Percentiles rank a stretch among this genome's conserved stretches.
phyloP scores from a whole-genome alignment of 2,888 invertebrate genomes.

The Campoplex capitator region DNA sequence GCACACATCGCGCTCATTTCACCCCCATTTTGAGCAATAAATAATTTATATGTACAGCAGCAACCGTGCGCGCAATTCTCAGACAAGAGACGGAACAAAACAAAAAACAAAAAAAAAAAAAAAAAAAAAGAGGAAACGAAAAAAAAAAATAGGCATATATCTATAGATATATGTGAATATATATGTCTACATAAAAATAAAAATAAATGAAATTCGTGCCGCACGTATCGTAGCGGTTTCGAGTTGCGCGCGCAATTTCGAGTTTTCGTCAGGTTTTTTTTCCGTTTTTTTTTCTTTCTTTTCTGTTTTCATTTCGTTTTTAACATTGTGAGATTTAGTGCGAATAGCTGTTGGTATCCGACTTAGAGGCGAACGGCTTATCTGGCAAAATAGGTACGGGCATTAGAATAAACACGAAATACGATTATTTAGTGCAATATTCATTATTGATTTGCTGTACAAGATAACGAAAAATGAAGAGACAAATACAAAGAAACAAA shows the following conservation, averaged over 20 bases:
- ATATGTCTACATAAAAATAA: conserved; percentile 2
- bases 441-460: conserved; percentile 46
- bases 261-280: conserved; percentile 60
- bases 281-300: conserved; percentile 16
- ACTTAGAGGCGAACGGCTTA: conserved; percentile 79
- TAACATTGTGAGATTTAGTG: conserved; percentile 72
- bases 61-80: conserved; percentile 63
- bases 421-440: conserved; percentile 40
- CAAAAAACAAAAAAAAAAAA: background rate
- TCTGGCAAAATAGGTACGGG: conserved; percentile 79
- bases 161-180: background rate
- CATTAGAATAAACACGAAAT: conserved; percentile 66
- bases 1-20: conserved; percentile 27
- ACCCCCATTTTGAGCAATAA: conserved; percentile 40
- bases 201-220: conserved; percentile 45
- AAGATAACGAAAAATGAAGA: conserved; percentile 15
- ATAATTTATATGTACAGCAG: conserved; percentile 59
- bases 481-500: background rate
- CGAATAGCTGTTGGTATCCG: conserved; percentile 76
- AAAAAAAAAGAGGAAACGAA: conserved; percentile 40
- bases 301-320: conserved; percentile 38
- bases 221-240: conserved; percentile 63
- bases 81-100: conserved; percentile 30
- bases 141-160: background rate
- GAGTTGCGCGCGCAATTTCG: conserved; percentile 66